A percentile compares a stretch with the other conserved stretches of the same genome.
Evolutionary conservation across 2,888 invertebrate genomes (phyloP).

Genomic region (Noctua fimbriata): DNA sequence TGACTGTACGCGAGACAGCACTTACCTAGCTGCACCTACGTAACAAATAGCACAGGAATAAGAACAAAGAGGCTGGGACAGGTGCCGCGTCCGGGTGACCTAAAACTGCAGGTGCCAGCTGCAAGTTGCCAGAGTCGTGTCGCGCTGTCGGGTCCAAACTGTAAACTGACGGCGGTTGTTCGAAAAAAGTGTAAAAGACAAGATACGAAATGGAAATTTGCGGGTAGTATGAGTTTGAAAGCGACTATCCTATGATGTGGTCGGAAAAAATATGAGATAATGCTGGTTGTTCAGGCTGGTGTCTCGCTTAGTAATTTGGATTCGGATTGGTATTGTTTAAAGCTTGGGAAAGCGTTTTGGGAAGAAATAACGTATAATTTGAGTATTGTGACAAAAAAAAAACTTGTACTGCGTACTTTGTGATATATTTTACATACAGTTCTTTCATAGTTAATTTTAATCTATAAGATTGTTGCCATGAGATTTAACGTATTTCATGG

Average conservation of each 20-base stretch:
- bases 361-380: not conserved
- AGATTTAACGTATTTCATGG: not conserved
- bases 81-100: slow-evolving; percentile 83
- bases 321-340: not conserved
- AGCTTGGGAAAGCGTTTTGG: too few species aligned
- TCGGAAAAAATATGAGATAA: not conserved
- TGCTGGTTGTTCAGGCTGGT: not conserved
- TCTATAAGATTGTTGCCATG: not conserved
- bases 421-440: not conserved
- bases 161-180: slow-evolving; percentile 53
- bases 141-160: slow-evolving; percentile 58
- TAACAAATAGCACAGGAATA: slow-evolving; percentile 69
- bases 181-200: not conserved
- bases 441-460: not conserved
- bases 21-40: slow-evolving; percentile 65
- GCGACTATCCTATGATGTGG: not conserved
- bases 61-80: slow-evolving; percentile 76
- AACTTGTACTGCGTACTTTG: not conserved
- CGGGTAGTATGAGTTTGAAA: not conserved
- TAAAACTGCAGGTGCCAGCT: slow-evolving; percentile 83
- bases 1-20: slow-evolving; percentile 53
- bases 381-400: not conserved
- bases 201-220: slow-evolving; percentile 5
- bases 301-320: too few species aligned
- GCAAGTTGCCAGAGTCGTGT: slow-evolving; percentile 80